Conservation (phyloP, 2,888 invertebrate species). For the Heteromyza rotundicornis region DNA sequence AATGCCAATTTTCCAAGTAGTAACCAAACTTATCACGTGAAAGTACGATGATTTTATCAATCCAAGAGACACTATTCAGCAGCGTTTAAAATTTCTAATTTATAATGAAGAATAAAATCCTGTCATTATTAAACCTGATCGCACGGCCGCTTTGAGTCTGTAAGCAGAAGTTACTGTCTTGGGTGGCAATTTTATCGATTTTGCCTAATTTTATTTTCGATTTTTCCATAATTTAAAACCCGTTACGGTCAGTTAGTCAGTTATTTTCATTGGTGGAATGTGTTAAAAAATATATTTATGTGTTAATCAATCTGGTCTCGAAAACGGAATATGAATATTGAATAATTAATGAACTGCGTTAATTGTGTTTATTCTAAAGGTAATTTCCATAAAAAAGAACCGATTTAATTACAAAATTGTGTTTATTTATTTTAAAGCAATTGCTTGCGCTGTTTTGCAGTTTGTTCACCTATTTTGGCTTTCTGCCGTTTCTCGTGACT, state of each 20-base stretch:
- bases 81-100: not conserved
- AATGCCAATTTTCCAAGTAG: no score
- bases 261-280: not conserved
- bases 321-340: no score
- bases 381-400: no score
- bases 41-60: no score
- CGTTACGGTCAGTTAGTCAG: not conserved
- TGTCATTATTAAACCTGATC: not conserved
- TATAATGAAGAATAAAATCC: not conserved
- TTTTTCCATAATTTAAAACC: not conserved
- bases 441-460: not conserved
- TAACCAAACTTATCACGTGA: no score
- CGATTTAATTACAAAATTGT: no score
- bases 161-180: not conserved
- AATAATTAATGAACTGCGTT: slow-evolving; percentile 1
- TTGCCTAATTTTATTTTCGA: not conserved
- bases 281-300: not conserved
- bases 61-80: not conserved
- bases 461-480: not conserved
- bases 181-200: not conserved
- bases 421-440: not conserved
- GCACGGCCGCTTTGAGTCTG: not conserved
- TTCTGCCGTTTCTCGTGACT: not conserved
- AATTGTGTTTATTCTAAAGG: not conserved
- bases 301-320: not conserved